A percentile compares a stretch with the other conserved stretches of the same genome.
These are phyloP conservation scores for Hydrozoanthus gracilis DNA, from an alignment of 92 coral and sea anemone genomes.

Conservation along the genomic window DNA sequence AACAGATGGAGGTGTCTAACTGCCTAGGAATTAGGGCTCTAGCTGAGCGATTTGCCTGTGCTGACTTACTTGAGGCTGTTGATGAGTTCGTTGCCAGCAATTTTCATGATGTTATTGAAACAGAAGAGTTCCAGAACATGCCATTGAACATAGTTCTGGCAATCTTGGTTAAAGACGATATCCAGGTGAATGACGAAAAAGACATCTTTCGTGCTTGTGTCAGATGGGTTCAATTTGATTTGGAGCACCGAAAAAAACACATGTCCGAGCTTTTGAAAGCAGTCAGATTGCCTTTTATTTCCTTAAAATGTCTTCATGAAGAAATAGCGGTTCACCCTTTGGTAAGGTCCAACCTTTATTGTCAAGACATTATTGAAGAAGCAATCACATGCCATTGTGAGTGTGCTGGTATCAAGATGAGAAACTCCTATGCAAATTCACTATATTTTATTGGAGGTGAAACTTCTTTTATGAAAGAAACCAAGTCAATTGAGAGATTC, in stretches of 20 bases:
- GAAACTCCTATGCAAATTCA: conserved; percentile 83
- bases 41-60: conserved; percentile 85
- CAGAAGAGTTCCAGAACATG: conserved; percentile 83
- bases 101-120: conserved; percentile 77
- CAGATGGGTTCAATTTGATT: conserved; percentile 78
- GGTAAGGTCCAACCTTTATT: conserved; percentile 73
- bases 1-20: conserved; percentile 86
- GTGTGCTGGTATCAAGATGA: conserved; percentile 91
- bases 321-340: conserved; percentile 68
- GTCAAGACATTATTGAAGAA: conserved; percentile 89
- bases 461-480: conserved; percentile 97
- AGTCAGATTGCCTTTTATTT: conserved; percentile 81
- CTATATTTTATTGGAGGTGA: conserved; percentile 94
- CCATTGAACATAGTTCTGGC: conserved; percentile 69
- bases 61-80: conserved; percentile 82
- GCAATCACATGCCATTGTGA: conserved; percentile 89
- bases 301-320: conserved; percentile 77
- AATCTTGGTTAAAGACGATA: conserved; percentile 74
- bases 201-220: conserved; percentile 80
- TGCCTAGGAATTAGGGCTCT: conserved; percentile 90
- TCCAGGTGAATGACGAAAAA: conserved; percentile 70
- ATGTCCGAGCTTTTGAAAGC: conserved; percentile 82
- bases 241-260: conserved; percentile 61
- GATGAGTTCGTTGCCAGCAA: conserved; percentile 69
- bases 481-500: conserved; percentile 84